These are phyloP conservation scores for Sisor rabdophorus DNA, from an alignment of 2,113 vertebrate species.

Conservation along the genomic window DNA sequence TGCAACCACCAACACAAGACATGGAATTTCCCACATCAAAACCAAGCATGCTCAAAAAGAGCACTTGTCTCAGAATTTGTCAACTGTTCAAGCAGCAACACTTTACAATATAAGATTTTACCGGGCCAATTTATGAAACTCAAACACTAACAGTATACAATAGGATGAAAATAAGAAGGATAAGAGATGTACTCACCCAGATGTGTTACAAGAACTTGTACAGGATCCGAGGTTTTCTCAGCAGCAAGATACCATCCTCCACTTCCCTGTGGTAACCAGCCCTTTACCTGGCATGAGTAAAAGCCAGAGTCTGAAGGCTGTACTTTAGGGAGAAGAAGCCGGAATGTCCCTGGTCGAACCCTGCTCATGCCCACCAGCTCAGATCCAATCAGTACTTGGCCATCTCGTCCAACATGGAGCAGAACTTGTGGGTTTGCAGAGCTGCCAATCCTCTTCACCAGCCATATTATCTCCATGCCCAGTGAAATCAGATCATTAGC, in stretches of 20 bases:
- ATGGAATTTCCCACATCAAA: too few species aligned
- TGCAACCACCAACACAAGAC: too few species aligned
- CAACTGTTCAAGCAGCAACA: too few species aligned
- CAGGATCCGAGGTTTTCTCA: conserved; percentile 42
- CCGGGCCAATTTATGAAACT: too few species aligned
- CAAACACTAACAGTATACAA: not conserved
- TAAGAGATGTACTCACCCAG: conserved; percentile 43
- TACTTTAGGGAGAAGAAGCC: conserved; percentile 39
- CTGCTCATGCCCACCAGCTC: conserved; percentile 37
- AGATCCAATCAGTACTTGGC: conserved; percentile 41
- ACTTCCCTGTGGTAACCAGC: conserved; percentile 42
- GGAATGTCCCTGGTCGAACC: conserved; percentile 19
- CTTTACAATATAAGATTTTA: too few species aligned
- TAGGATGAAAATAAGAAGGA: not conserved
- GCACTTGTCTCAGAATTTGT: too few species aligned
- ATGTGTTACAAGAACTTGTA: conserved; percentile 40
- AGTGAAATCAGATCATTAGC: conserved; percentile 5
- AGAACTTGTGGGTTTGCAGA: conserved; percentile 22
- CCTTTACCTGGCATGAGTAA: conserved; percentile 46
- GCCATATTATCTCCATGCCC: conserved; percentile 49
- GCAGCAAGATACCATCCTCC: conserved; percentile 48
- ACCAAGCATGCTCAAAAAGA: too few species aligned
- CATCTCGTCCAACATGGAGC: conserved; percentile 42
- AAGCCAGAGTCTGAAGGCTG: conserved; percentile 47
- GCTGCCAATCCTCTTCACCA: conserved; percentile 5